A percentile compares a stretch with the other conserved stretches of the same genome.
These are phyloP conservation scores for Ascaphus truei DNA, from an alignment of 2,113 vertebrate genomes.

Conservation along the genomic window DNA sequence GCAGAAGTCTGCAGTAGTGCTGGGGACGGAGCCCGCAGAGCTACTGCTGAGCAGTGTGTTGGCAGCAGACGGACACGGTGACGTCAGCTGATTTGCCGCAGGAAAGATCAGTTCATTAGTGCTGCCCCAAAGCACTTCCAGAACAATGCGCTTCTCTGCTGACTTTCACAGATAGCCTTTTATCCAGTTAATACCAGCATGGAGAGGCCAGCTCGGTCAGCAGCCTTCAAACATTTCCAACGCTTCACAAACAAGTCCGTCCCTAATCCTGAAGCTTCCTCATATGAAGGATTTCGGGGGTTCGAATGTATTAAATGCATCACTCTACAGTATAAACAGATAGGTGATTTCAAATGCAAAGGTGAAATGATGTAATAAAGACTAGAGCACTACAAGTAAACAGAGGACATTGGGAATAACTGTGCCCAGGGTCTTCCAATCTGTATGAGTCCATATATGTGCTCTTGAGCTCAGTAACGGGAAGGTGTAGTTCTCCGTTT, in stretches of 20 bases:
- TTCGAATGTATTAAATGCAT: no score
- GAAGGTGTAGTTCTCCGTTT: no score
- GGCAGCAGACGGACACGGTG: constrained; percentile 53
- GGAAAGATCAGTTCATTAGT: constrained; percentile 73
- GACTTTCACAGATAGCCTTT: constrained; percentile 68
- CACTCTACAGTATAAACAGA: no score
- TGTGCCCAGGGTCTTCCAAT: no score
- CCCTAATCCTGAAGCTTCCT: constrained; percentile 7
- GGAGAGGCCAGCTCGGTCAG: constrained; percentile 21
- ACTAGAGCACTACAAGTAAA: no score
- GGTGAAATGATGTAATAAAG: no score
- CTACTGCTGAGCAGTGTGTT: constrained; percentile 44
- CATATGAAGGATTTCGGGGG: no score
- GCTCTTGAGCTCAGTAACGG: no score
- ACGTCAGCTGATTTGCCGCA: constrained; percentile 54
- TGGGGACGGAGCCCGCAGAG: constrained; percentile 38
- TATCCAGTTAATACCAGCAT: constrained; percentile 54
- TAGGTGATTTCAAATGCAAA: no score
- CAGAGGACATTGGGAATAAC: no score
- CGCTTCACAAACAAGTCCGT: neutral
- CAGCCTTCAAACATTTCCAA: neutral
- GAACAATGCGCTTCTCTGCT: constrained; percentile 67
- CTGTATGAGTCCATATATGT: no score
- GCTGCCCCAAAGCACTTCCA: constrained; percentile 61
- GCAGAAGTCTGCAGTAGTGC: constrained; percentile 40